Conservation (phyloP, 2,113 vertebrate species). For the Siniperca knerii region DNA sequence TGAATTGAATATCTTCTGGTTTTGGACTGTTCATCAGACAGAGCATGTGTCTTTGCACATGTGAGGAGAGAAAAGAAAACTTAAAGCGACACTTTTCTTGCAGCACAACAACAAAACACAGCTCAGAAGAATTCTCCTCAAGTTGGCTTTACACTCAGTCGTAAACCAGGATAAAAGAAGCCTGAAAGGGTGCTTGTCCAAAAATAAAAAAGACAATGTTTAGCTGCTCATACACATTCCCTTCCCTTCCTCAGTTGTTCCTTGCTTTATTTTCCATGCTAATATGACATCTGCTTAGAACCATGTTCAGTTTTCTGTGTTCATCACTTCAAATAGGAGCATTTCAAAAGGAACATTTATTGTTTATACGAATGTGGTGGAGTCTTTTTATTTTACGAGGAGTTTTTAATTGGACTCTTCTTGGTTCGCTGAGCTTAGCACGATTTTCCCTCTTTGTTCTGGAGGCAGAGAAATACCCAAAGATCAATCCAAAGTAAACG, state of each 20-base stretch:
- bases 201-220: neutral
- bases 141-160: neutral
- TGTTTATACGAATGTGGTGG: conserved; percentile 41
- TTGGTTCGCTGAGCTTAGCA: conserved; percentile 61
- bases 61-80: neutral
- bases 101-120: neutral
- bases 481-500: conserved; percentile 77
- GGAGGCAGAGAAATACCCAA: conserved; percentile 57
- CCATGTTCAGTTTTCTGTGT: neutral
- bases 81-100: neutral
- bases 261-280: conserved; percentile 1
- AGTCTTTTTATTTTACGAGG: neutral
- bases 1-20: neutral
- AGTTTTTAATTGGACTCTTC: conserved; percentile 71
- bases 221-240: neutral
- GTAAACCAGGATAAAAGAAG: neutral
- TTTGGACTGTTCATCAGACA: neutral
- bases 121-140: neutral
- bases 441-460: conserved; percentile 63
- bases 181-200: neutral
- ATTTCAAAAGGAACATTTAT: conserved; percentile 48
- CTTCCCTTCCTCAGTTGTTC: conserved; percentile 18
- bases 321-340: conserved; percentile 51
- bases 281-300: conserved; percentile 35
- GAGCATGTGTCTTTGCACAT: neutral